phyloP scores from a whole-genome alignment of 92 coral and sea anemone species.

The Parazoanthus atlanticus region DNA sequence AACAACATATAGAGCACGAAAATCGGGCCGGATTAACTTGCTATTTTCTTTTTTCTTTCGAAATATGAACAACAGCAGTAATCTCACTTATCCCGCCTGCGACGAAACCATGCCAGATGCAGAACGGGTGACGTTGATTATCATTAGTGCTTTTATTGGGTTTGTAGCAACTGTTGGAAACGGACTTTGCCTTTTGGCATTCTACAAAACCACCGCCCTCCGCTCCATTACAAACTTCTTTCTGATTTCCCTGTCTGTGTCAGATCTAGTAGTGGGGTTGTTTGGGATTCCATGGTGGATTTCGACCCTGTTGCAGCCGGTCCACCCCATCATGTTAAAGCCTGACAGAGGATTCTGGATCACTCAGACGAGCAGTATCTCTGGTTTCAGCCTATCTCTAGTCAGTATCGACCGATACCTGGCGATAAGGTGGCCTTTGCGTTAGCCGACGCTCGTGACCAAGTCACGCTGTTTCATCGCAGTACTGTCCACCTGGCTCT shows the following conservation, averaged over 20 bases:
- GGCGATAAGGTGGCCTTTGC: constrained; percentile 1
- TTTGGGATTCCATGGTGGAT: constrained; percentile 21
- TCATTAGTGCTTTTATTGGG: constrained; percentile 1
- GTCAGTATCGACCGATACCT: constrained; percentile 22
- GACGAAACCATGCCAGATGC: neutral
- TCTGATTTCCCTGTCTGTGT: neutral
- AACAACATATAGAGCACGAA: neutral
- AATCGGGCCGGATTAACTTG: neutral
- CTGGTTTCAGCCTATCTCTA: neutral
- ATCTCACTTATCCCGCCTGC: neutral
- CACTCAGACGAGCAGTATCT: constrained; percentile 11
- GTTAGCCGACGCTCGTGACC: constrained; percentile 7
- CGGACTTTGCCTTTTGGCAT: constrained; percentile 8
- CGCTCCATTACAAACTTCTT: constrained; percentile 19
- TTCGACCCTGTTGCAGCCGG: neutral
- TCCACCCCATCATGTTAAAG: neutral
- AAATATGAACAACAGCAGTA: neutral
- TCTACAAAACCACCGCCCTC: constrained; percentile 7
- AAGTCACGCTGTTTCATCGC: constrained; percentile 4
- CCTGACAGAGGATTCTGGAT: constrained; percentile 23
- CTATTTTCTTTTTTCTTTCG: neutral
- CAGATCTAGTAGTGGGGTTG: neutral
- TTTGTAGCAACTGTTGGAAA: constrained; percentile 10
- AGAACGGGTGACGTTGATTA: constrained; percentile 1
- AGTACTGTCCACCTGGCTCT: neutral